A percentile compares a stretch with the other conserved stretches of the same genome.
These are phyloP conservation scores for Pterocles orientalis DNA, from an alignment of 2,113 vertebrate species.

Conservation along the genomic window DNA sequence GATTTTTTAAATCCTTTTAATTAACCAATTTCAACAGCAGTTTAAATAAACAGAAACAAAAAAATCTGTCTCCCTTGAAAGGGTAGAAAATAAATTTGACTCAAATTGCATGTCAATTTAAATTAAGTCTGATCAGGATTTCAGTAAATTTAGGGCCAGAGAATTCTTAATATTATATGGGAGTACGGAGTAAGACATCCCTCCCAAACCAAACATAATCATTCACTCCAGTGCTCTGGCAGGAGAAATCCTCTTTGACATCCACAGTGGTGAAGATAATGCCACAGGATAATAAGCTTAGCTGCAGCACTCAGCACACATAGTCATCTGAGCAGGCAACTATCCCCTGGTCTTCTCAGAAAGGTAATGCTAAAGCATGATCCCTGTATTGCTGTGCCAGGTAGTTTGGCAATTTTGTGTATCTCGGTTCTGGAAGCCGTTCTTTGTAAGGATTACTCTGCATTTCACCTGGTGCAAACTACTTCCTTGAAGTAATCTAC, in stretches of 20 bases:
- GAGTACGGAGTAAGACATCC: not conserved
- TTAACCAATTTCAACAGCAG: conserved; percentile 79
- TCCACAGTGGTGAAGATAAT: not conserved
- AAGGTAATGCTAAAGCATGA: not conserved
- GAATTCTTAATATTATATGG: not conserved
- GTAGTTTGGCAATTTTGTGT: not conserved
- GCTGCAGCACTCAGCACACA: not conserved
- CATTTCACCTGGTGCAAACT: not conserved
- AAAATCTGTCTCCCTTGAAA: conserved; percentile 63
- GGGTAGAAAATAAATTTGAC: conserved; percentile 56
- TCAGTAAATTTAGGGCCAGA: not conserved
- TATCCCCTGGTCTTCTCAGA: not conserved
- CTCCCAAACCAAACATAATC: not conserved
- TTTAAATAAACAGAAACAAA: conserved; percentile 73
- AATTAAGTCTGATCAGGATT: not conserved
- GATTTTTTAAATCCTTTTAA: conserved; percentile 81
- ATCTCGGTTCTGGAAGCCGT: not conserved
- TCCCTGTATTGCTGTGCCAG: not conserved
- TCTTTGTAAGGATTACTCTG: not conserved
- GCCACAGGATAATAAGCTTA: not conserved
- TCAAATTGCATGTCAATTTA: conserved; percentile 7
- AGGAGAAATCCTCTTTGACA: not conserved
- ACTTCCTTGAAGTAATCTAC: not conserved
- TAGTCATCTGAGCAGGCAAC: not conserved
- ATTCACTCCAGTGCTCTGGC: not conserved